Percentiles rank a stretch among this genome's conserved stretches.
Evolutionary conservation across 2,888 invertebrate genomes (phyloP).

Genomic region (Lypha dubia): DNA sequence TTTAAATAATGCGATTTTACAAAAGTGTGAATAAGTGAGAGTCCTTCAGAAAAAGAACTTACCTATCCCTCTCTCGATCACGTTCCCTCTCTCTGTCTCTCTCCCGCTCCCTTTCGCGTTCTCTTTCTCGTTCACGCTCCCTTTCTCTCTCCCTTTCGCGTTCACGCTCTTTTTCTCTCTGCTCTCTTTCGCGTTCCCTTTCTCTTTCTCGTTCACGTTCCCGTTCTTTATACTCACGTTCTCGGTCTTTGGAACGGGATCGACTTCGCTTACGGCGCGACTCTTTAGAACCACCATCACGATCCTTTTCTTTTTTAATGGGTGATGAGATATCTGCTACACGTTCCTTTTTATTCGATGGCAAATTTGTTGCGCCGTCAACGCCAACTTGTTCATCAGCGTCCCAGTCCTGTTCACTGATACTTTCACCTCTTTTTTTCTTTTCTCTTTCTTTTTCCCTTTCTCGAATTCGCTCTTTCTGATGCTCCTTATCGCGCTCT

Average conservation of each 20-base stretch:
- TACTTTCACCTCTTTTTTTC: slow-evolving; percentile 83
- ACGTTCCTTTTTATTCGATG: slow-evolving; percentile 71
- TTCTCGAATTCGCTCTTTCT: slow-evolving; percentile 72
- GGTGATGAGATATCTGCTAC: slow-evolving; percentile 77
- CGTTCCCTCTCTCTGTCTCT: slow-evolving; percentile 84
- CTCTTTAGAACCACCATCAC: slow-evolving; percentile 66
- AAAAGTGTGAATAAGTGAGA: no score
- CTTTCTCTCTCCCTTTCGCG: slow-evolving; percentile 83
- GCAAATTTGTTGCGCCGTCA: slow-evolving; percentile 7
- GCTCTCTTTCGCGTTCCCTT: slow-evolving; percentile 84
- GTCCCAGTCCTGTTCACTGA: slow-evolving; percentile 77
- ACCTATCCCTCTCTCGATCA: slow-evolving; percentile 84
- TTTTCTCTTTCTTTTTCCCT: slow-evolving; percentile 82
- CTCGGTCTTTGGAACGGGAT: slow-evolving; percentile 84
- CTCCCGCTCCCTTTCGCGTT: slow-evolving; percentile 77
- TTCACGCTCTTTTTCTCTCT: slow-evolving; percentile 83
- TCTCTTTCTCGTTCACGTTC: slow-evolving; percentile 86
- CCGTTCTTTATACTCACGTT: slow-evolving; percentile 86
- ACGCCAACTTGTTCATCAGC: slow-evolving; percentile 73
- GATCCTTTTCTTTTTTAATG: slow-evolving; percentile 79
- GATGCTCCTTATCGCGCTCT: slow-evolving; percentile 80
- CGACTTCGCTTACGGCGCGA: slow-evolving; percentile 77
- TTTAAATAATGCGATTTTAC: background rate
- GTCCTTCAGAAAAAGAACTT: slow-evolving; percentile 44
- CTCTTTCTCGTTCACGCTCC: slow-evolving; percentile 77